Conservation (phyloP, 2,113 vertebrate species). For the Macaca mulatta region DNA sequence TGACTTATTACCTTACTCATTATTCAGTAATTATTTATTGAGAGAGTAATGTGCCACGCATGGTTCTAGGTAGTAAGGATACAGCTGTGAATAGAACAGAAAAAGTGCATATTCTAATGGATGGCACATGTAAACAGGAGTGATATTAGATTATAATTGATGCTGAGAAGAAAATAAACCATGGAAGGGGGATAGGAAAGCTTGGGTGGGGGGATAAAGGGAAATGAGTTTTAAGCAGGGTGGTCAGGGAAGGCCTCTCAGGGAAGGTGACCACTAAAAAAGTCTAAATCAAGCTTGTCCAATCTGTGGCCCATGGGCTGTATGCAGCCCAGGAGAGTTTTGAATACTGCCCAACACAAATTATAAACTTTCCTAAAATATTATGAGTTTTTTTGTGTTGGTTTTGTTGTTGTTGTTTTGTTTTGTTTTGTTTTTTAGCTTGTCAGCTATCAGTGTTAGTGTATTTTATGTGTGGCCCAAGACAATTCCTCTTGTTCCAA, state of each 20-base stretch:
- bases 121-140: not conserved
- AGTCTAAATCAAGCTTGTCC: not conserved
- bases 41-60: not conserved
- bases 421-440: too few relatives aligned
- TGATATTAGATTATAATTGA: not conserved
- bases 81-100: not conserved
- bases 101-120: not conserved
- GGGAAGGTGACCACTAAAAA: not conserved
- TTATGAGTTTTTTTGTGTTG: too few relatives aligned
- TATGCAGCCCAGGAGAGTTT: too few relatives aligned
- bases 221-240: not conserved
- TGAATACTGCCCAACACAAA: too few relatives aligned
- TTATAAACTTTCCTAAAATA: too few relatives aligned
- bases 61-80: not conserved
- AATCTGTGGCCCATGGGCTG: too few relatives aligned
- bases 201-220: not conserved
- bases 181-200: not conserved
- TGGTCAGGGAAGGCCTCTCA: not conserved
- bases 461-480: too few relatives aligned
- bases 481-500: too few relatives aligned
- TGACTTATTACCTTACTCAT: not conserved
- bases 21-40: not conserved
- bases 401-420: too few relatives aligned
- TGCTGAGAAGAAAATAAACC: not conserved
- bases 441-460: too few relatives aligned